These are phyloP conservation scores for Xestia rhomboidea DNA, from an alignment of 2,888 invertebrate genomes.

Conservation along the genomic window DNA sequence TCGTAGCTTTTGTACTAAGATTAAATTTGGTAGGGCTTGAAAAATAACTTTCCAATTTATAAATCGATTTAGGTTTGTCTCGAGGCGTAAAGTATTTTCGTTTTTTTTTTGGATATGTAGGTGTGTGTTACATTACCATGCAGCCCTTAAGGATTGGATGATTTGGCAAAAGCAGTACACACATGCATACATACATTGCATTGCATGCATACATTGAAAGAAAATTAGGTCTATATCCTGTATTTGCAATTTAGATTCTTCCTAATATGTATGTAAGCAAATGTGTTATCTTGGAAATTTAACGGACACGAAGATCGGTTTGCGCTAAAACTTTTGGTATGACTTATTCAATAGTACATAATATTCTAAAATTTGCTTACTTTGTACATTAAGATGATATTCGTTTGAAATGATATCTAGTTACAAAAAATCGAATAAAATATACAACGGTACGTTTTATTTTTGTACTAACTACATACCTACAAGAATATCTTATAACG, in stretches of 20 bases:
- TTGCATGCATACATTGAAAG: too few relatives aligned
- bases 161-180: background rate
- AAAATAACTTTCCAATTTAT: background rate
- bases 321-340: background rate
- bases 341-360: background rate
- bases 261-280: background rate
- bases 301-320: background rate
- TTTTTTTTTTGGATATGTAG: background rate
- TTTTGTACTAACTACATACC: background rate
- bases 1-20: background rate
- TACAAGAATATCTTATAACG: background rate
- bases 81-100: background rate
- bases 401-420: background rate
- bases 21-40: background rate
- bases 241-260: too few relatives aligned
- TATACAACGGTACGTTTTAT: background rate
- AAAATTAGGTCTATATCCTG: too few relatives aligned
- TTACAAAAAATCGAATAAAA: background rate
- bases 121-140: too few relatives aligned
- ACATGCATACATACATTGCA: too few relatives aligned
- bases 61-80: background rate
- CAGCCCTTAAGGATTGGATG: background rate
- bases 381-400: background rate
- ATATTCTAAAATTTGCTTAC: background rate
- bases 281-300: background rate